phyloP scores from a whole-genome alignment of 2,888 invertebrate species.

The Brachypterus glaber region DNA sequence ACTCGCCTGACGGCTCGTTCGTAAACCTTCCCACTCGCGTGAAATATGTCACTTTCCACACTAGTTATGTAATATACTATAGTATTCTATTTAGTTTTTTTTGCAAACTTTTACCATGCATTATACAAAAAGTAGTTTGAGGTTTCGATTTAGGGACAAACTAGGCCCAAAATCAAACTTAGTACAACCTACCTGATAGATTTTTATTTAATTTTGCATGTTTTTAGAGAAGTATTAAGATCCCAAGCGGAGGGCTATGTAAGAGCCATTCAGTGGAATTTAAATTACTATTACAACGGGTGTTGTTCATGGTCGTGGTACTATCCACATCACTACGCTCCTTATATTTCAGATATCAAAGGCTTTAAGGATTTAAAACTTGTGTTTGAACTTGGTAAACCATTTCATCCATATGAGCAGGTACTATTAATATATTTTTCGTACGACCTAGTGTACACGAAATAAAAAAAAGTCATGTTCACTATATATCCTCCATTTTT shows the following conservation, averaged over 20 bases:
- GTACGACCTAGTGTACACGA: too few relatives aligned
- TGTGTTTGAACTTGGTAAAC: constrained; percentile 74
- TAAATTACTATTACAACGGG: constrained; percentile 93
- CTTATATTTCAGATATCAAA: constrained; percentile 87
- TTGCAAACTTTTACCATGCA: background rate
- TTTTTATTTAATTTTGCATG: constrained; percentile 15
- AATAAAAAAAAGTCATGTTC: too few relatives aligned
- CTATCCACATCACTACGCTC: constrained; percentile 96
- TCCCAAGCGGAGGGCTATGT: constrained; percentile 85
- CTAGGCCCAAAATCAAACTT: too few relatives aligned
- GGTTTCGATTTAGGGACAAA: too few relatives aligned
- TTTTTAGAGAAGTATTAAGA: constrained; percentile 60
- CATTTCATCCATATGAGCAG: constrained; percentile 90
- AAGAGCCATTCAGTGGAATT: constrained; percentile 91
- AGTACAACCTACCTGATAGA: constrained; percentile 3
- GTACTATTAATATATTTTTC: constrained; percentile 41
- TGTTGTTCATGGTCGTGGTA: constrained; percentile 98
- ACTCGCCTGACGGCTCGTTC: too few relatives aligned
- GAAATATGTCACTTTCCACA: too few relatives aligned
- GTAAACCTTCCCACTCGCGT: too few relatives aligned
- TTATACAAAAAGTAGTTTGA: background rate
- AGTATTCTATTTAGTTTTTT: background rate
- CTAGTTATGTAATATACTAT: too few relatives aligned
- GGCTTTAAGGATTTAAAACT: constrained; percentile 62
- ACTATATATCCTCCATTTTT: too few relatives aligned